Base-by-base conservation (phyloP, 2,888 invertebrate genomes). In the Oligia strigilis region DNA sequence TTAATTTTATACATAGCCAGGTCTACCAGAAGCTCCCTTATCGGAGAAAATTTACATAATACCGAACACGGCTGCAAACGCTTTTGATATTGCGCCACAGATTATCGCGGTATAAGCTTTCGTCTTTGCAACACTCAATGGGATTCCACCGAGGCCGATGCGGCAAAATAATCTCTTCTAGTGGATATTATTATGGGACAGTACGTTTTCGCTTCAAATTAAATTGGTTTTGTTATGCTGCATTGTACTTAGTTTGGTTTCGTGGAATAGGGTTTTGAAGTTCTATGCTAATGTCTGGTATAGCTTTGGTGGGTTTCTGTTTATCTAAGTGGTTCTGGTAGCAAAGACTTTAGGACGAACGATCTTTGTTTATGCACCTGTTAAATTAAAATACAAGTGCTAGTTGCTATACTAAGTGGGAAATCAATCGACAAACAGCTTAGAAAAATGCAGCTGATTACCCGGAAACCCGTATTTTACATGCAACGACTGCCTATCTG, bases 1-100 rank as follows among this genome's bases (percentile, higher is more conserved):
- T 92, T 92, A 94, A 94, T 93, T 93, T 91, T 92, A 92, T 92
- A 91, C 91, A 90, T 91, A 91, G 92, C 87, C 82, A 77, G 89
- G 81, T 85, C 79, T 75, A 86, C 89, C 90, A 89, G 90, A 88
- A 89, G 92, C 89, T 89, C 89, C 90, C 94, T 94, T 95, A 95
- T 95, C 95, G 92, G 83, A 85, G 77, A 29, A 85, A 93, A 94
- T 95, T 95, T 95, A 93, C 95, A 95, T 95, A 95, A 95, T 95
- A 94, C 93, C 92, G 91, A 85, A 94, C 92, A 93, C 90, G 91
- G 87, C 87, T 85, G 92, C 91, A 89, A 92, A 89, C 91, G 93
- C 92, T 92, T 92, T 92, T 94, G 93, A 94, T 95, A 95, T 94
- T 95, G 93, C 93, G 91, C 89, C 91, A 89, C 92, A 94, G 95